Evolutionary conservation across 2,797 vertebrate genomes (phyloP).

Genomic region (Diplodus puntazzo): DNA sequence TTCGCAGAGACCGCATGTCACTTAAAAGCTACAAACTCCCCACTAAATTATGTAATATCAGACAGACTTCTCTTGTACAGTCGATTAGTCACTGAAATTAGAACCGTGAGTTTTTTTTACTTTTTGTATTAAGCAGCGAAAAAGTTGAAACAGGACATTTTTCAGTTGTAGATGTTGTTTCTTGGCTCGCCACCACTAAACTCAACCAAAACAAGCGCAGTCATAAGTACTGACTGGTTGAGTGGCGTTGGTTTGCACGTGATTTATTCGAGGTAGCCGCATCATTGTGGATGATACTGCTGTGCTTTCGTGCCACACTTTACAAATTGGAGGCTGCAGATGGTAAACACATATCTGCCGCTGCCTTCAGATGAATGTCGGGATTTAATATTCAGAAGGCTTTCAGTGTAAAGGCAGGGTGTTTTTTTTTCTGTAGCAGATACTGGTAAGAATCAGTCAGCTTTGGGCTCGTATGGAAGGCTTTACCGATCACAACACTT

Average conservation of each 20-base stretch:
- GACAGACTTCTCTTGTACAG: too few relatives aligned
- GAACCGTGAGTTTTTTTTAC: too few relatives aligned
- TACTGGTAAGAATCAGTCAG: neutral
- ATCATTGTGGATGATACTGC: neutral
- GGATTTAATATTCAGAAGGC: neutral
- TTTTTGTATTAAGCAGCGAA: too few relatives aligned
- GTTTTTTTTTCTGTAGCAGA: neutral
- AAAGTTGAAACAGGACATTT: too few relatives aligned
- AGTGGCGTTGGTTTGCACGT: constrained; percentile 5
- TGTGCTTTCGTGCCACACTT: neutral
- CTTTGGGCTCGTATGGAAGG: neutral
- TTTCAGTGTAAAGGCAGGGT: neutral
- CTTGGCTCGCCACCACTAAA: neutral
- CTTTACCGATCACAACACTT: neutral
- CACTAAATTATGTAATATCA: too few relatives aligned
- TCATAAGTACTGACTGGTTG: constrained; percentile 4
- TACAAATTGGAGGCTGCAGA: constrained; percentile 12
- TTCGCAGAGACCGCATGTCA: too few relatives aligned
- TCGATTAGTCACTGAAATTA: too few relatives aligned
- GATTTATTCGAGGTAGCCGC: constrained; percentile 31
- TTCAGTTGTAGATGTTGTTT: neutral
- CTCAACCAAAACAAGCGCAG: neutral
- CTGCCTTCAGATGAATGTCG: constrained; percentile 6
- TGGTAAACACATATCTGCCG: constrained; percentile 13
- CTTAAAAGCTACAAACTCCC: too few relatives aligned